These are phyloP conservation scores for Apostichopus californicus DNA, from an alignment of 35 echinoderm and acorn worm genomes.

Conservation along the genomic window DNA sequence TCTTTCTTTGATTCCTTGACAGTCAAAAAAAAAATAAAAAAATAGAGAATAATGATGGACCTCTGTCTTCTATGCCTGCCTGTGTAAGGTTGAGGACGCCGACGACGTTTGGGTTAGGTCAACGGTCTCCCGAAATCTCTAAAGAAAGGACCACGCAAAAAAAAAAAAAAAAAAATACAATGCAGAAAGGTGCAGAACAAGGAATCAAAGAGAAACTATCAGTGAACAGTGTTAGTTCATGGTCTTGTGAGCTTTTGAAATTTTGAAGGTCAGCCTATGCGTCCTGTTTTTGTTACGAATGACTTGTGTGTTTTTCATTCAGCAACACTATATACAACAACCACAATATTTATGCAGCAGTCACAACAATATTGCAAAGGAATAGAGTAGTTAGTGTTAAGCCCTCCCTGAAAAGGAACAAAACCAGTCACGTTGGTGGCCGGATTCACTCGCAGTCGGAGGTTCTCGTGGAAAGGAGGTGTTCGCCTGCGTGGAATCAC, in stretches of 20 bases:
- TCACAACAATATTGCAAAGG: constrained; percentile 40
- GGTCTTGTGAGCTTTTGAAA: constrained; percentile 46
- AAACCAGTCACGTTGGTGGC: constrained; percentile 38
- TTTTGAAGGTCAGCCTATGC: constrained; percentile 50
- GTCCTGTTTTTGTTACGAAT: constrained; percentile 62
- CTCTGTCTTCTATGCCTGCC: neutral
- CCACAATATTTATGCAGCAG: constrained; percentile 60
- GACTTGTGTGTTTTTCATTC: constrained; percentile 48
- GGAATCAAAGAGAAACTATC: neutral
- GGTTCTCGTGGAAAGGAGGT: constrained; percentile 37
- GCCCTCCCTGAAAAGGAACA: constrained; percentile 31
- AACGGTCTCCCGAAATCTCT: constrained; percentile 16
- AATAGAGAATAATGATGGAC: neutral
- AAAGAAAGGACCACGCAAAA: neutral
- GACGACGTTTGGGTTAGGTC: constrained; percentile 3
- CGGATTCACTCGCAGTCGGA: constrained; percentile 26
- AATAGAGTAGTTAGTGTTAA: neutral
- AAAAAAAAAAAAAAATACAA: constrained; percentile 14
- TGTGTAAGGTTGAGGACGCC: neutral
- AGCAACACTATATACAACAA: constrained; percentile 39
- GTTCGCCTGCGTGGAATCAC: neutral
- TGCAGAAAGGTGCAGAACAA: neutral
- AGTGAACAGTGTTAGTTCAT: constrained; percentile 30
- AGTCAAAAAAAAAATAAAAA: neutral
- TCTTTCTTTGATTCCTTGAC: neutral